Base-by-base conservation (phyloP, 2,113 vertebrate species). In the Leuciscus idus region DNA sequence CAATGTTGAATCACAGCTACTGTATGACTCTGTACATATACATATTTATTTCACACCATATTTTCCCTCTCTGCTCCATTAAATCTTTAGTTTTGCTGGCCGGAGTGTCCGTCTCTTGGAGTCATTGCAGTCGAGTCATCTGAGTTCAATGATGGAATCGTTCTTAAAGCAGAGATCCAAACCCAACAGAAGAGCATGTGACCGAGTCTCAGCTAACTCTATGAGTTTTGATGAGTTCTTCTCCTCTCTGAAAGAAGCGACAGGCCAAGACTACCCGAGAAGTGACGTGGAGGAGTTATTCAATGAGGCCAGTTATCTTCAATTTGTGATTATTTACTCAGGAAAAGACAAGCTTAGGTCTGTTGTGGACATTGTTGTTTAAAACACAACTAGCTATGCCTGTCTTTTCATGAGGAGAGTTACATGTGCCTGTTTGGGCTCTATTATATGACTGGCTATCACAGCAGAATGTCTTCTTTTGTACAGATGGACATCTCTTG, bases 151-250 rank as follows among this genome's bases (percentile, higher is more conserved):
- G 50, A 88, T 89, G 85, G 61, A 91, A 26, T 85, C 88, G 6
- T 92, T 93, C 55, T 89, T 74, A n/a, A 68, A 70, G 7, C 88
- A 61, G 70, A 70, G 57, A 57, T 48, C 19, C 33, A 59, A 62
- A 33, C 50, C 68, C 52, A 73, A 15, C 55, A 46, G 48, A 55
- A 57, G 72, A 84, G 59, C 68, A n/a, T 15, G 10, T 28, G 48
- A 87, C 21, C 55, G 78, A 4, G 19, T 70, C 6, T 50, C n/a
- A 28, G 86, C 87, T 30, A 11, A 0, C 26, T 89, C 80, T 9
- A 84, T 92, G 83, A 87, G 43, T 15, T 87, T 92, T 0, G 88
- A 92, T n/a, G 93, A 92, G 61, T 92, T 94, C 86, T 87, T 73
- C 15, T 86, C 90, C 1, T 50, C 85, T 72, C 74, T 93, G 10